These are phyloP conservation scores for Karalla daura DNA, from an alignment of 2,797 vertebrate species.

Conservation along the genomic window DNA sequence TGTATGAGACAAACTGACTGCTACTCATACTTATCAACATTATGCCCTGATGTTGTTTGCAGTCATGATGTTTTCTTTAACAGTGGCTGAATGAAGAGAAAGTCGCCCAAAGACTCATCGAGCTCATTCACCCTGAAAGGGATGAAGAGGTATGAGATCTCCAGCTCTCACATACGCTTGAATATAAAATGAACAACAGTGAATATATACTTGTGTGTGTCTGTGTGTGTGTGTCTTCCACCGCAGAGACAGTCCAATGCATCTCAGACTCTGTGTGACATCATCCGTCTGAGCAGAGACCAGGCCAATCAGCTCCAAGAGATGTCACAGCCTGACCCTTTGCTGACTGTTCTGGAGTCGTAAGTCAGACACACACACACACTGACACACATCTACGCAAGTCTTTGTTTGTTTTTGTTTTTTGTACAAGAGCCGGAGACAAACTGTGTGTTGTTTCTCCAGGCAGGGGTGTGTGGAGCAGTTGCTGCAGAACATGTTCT, in stretches of 20 bases:
- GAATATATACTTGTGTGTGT: background rate
- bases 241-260: conserved; percentile 92
- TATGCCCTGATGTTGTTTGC: background rate
- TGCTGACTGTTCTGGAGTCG: conserved; percentile 94
- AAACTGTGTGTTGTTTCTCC: conserved; percentile 40
- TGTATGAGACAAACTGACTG: conserved; percentile 77
- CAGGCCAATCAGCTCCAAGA: conserved; percentile 94
- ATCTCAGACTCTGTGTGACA: conserved; percentile 96
- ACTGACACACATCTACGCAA: background rate
- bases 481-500: conserved; percentile 96
- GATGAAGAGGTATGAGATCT: conserved; percentile 89
- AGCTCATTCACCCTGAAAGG: conserved; percentile 91
- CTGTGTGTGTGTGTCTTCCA: background rate
- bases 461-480: conserved; percentile 95
- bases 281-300: conserved; percentile 95
- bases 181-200: background rate
- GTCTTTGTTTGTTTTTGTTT: background rate
- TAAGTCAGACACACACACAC: conserved; percentile 79
- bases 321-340: conserved; percentile 90
- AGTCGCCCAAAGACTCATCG: conserved; percentile 93
- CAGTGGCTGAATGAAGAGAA: conserved; percentile 97
- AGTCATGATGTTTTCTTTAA: conserved; percentile 24
- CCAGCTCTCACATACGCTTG: background rate
- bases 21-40: background rate
- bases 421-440: background rate